Conservation (phyloP, 2,113 vertebrate species). For the Ailuropoda melanoleuca region DNA sequence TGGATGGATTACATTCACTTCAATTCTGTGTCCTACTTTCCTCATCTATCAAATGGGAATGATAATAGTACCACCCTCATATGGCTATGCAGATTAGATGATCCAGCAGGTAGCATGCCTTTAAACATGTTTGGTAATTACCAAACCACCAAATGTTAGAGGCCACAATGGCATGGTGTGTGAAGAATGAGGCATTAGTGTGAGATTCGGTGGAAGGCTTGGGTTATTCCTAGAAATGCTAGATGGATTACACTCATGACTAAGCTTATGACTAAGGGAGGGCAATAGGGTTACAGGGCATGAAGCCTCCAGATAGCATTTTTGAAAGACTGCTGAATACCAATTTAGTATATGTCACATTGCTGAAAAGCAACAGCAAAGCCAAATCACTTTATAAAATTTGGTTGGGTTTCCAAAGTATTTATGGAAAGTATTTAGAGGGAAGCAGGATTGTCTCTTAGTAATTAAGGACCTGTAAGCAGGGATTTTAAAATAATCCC, state of each 20-base stretch:
- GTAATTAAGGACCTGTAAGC: background rate
- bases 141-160: background rate
- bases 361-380: background rate
- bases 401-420: slow-evolving; percentile 32
- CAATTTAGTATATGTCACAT: background rate
- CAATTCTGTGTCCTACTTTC: background rate
- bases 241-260: background rate
- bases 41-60: background rate
- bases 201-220: background rate
- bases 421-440: background rate
- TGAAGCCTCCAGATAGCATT: background rate
- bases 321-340: background rate
- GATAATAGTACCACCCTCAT: background rate
- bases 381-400: background rate
- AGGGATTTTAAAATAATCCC: slow-evolving; percentile 29
- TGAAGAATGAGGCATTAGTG: background rate
- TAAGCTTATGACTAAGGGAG: background rate
- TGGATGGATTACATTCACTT: background rate
- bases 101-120: background rate
- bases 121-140: background rate
- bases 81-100: background rate
- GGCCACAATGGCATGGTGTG: background rate
- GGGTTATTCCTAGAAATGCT: background rate
- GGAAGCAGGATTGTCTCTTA: background rate
- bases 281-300: background rate